These are phyloP conservation scores for Ypsolopha sequella DNA, from an alignment of 2,888 invertebrate genomes.

Conservation along the genomic window DNA sequence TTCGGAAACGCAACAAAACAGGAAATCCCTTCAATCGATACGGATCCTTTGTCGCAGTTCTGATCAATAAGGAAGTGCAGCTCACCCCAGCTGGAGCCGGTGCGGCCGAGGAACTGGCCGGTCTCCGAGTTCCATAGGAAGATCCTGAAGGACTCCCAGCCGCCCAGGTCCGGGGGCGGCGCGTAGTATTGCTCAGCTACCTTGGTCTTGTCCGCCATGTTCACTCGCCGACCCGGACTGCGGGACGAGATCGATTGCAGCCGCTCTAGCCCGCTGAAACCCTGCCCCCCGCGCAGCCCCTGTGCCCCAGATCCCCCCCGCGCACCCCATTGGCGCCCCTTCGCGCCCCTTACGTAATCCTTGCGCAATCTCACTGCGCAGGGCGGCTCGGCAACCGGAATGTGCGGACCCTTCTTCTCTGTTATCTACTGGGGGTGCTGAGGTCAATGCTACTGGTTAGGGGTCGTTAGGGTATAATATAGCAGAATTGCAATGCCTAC, in stretches of 20 bases:
- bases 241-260: slow-evolving; percentile 57
- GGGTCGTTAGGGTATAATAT: too few relatives aligned
- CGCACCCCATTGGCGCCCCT: slow-evolving; percentile 11
- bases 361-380: slow-evolving; percentile 37
- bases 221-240: slow-evolving; percentile 57
- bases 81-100: slow-evolving; percentile 96
- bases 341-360: slow-evolving; percentile 53
- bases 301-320: slow-evolving; percentile 21
- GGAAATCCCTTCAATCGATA: too few relatives aligned
- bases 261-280: slow-evolving; percentile 28
- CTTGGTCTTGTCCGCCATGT: slow-evolving; percentile 83
- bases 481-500: too few relatives aligned
- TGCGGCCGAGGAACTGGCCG: slow-evolving; percentile 90
- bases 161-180: slow-evolving; percentile 84
- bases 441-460: neutral
- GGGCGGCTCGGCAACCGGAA: slow-evolving; percentile 19
- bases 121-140: slow-evolving; percentile 96
- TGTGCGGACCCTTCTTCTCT: slow-evolving; percentile 49
- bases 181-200: slow-evolving; percentile 81
- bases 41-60: too few relatives aligned
- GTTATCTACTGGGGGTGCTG: slow-evolving; percentile 14
- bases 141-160: slow-evolving; percentile 86
- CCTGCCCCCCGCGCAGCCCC: slow-evolving; percentile 18
- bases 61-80: slow-evolving; percentile 20
- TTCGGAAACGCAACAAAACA: too few relatives aligned